phyloP scores from a whole-genome alignment of 2,888 invertebrate species.

The Synergus gifuensis region DNA sequence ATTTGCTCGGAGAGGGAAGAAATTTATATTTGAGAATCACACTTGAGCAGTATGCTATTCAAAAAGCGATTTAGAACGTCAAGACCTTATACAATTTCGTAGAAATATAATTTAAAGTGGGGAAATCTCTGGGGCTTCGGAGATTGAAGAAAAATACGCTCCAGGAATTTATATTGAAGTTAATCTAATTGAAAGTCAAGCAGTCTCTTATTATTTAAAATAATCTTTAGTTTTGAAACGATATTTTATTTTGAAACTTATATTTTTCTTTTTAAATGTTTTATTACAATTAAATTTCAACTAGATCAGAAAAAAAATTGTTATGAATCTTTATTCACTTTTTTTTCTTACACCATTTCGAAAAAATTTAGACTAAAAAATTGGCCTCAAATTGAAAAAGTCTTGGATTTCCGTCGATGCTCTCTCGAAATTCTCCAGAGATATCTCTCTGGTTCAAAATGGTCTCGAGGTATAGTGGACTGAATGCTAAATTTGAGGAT shows the following conservation, averaged over 20 bases:
- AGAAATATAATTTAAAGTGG: background rate
- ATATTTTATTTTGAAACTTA: no score
- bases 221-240: no score
- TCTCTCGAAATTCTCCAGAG: background rate
- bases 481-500: background rate
- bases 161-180: background rate
- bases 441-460: background rate
- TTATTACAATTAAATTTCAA: background rate
- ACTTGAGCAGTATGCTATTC: constrained; percentile 1
- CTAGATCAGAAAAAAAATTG: background rate
- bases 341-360: background rate
- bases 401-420: background rate
- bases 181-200: no score
- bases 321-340: background rate
- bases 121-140: background rate
- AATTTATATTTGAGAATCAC: background rate
- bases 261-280: no score
- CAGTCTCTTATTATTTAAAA: no score
- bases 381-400: background rate
- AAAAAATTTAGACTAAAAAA: background rate
- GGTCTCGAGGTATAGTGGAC: background rate
- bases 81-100: background rate
- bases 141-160: background rate
- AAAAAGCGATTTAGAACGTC: background rate
- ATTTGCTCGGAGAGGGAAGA: background rate